A percentile compares a stretch with the other conserved stretches of the same genome.
These are phyloP conservation scores for Thymelicus acteon DNA, from an alignment of 2,888 invertebrate species.

Conservation along the genomic window DNA sequence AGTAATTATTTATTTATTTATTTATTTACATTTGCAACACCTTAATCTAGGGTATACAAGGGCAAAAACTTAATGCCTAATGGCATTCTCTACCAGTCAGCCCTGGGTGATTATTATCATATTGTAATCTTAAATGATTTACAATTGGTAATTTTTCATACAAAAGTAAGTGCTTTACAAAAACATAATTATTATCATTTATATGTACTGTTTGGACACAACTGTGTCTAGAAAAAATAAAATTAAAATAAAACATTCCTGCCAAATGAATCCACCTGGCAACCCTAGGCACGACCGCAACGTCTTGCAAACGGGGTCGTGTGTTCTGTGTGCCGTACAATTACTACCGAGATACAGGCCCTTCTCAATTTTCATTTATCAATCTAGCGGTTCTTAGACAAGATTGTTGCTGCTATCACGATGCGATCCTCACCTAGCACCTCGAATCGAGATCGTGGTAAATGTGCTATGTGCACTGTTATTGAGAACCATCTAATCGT, in stretches of 20 bases:
- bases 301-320: slow-evolving; percentile 36
- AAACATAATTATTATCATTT: too few species aligned
- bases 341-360: slow-evolving; percentile 42
- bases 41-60: too few species aligned
- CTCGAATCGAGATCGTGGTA: slow-evolving; percentile 53
- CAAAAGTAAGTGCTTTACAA: too few species aligned
- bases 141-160: too few species aligned
- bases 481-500: slow-evolving; percentile 41
- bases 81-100: too few species aligned
- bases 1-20: too few species aligned
- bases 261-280: slow-evolving; percentile 2
- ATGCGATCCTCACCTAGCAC: slow-evolving; percentile 56
- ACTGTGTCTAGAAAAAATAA: neutral
- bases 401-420: slow-evolving; percentile 46
- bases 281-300: slow-evolving; percentile 31
- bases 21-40: too few species aligned
- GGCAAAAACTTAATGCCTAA: too few species aligned
- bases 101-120: too few species aligned
- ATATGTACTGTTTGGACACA: too few species aligned
- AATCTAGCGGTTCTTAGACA: slow-evolving; percentile 53
- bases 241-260: neutral
- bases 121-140: too few species aligned
- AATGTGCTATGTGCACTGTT: slow-evolving; percentile 57
- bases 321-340: slow-evolving; percentile 36
- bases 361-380: slow-evolving; percentile 56